Conservation (phyloP, 2,797 vertebrate species). For the Enteromius treurensis region DNA sequence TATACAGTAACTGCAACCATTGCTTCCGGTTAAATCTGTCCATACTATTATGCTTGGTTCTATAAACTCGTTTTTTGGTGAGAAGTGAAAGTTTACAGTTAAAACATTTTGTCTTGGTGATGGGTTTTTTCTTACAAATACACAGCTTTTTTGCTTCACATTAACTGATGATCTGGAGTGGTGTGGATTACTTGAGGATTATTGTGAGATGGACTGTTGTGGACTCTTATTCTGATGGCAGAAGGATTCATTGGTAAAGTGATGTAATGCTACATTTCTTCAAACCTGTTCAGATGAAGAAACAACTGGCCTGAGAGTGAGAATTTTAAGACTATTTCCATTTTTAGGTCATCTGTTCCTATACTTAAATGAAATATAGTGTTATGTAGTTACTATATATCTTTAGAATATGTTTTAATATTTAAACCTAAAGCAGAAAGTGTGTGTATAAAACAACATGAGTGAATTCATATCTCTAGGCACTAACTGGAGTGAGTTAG, state of each 20-base stretch:
- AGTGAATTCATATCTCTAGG: constrained; percentile 23
- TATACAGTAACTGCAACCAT: neutral
- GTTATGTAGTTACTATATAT: neutral
- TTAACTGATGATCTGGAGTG: neutral
- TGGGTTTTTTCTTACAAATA: neutral
- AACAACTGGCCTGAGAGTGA: neutral
- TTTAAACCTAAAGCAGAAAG: neutral
- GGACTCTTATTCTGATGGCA: neutral
- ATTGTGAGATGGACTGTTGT: neutral
- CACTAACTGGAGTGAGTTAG: neutral
- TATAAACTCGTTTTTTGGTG: neutral
- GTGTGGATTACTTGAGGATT: neutral
- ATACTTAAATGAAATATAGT: neutral
- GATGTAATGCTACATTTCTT: neutral
- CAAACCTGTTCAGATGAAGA: neutral
- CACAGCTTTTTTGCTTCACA: neutral
- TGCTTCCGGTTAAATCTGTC: neutral
- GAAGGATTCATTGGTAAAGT: neutral
- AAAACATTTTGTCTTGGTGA: neutral
- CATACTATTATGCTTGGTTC: neutral
- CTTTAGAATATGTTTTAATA: neutral
- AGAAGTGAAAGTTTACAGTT: neutral
- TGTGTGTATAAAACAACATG: constrained; percentile 1
- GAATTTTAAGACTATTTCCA: neutral
- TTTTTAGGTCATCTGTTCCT: neutral